Percentiles rank a stretch among this genome's conserved stretches.
Evolutionary conservation across 2,888 invertebrate genomes (phyloP).

Genomic region (Cataglyphis livida): DNA sequence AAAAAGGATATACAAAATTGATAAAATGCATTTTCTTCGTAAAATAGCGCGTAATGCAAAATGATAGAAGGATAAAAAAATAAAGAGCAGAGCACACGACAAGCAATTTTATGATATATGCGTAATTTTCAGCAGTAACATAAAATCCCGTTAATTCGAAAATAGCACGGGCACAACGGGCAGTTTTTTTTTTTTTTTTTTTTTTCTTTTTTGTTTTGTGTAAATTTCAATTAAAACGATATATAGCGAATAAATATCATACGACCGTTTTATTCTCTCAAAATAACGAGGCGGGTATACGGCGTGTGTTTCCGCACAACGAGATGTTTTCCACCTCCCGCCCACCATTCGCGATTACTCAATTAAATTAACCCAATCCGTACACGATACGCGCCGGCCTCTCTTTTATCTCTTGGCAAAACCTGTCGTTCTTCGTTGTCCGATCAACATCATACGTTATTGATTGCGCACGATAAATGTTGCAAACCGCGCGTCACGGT

Average conservation of each 20-base stretch:
- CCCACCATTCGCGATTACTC: conserved; percentile 54
- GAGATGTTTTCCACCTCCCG: conserved; percentile 48
- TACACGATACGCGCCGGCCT: conserved; percentile 23
- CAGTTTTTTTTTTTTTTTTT: conserved; percentile 19
- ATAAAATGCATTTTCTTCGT: not conserved
- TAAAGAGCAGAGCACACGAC: conserved; percentile 11
- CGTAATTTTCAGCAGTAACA: conserved; percentile 45
- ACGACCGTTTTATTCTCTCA: conserved; percentile 50
- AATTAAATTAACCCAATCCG: conserved; percentile 66
- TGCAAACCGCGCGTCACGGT: conserved; percentile 45
- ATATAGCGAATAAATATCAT: conserved; percentile 60
- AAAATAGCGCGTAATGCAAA: conserved; percentile 34
- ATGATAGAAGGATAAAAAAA: conserved; percentile 10
- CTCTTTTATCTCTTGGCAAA: conserved; percentile 58
- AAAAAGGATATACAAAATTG: not conserved
- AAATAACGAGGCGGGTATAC: conserved; percentile 23
- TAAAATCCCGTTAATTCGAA: conserved; percentile 37
- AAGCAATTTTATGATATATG: conserved; percentile 29
- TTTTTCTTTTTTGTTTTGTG: conserved; percentile 3
- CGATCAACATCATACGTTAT: conserved; percentile 55
- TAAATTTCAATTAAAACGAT: conserved; percentile 63
- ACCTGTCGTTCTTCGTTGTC: conserved; percentile 27
- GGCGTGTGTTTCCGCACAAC: conserved; percentile 29
- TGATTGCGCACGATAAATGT: conserved; percentile 57
- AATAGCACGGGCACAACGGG: conserved; percentile 38